These are phyloP conservation scores for Spea bombifrons DNA, from an alignment of 2,113 vertebrate genomes.

Conservation along the genomic window DNA sequence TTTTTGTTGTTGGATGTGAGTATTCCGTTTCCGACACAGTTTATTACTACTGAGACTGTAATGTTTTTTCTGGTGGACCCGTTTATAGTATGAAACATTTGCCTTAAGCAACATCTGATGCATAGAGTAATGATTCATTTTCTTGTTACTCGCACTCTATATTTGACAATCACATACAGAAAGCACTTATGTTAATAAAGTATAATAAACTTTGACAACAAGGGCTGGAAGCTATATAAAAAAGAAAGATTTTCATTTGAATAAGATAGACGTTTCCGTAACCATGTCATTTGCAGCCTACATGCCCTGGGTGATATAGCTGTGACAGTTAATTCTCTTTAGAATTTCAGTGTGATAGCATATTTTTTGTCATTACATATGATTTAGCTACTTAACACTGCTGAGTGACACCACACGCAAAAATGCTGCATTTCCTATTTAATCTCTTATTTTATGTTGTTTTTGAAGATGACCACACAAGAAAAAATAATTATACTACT, in stretches of 20 bases:
- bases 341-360: not conserved
- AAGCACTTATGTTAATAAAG: constrained; percentile 35
- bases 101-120: constrained; percentile 33
- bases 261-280: constrained; percentile 12
- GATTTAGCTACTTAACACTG: not conserved
- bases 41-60: constrained; percentile 27
- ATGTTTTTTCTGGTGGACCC: constrained; percentile 22
- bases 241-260: constrained; percentile 21
- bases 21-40: constrained; percentile 1
- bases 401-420: not conserved
- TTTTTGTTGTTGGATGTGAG: not conserved
- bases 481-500: too few relatives aligned
- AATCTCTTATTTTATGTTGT: not conserved
- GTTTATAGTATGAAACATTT: constrained; percentile 31
- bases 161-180: constrained; percentile 34
- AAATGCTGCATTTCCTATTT: not conserved
- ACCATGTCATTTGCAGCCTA: constrained; percentile 13
- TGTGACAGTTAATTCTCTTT: not conserved
- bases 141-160: constrained; percentile 7
- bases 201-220: constrained; percentile 34
- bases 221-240: constrained; percentile 27
- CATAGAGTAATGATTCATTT: constrained; percentile 16
- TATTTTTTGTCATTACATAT: not conserved
- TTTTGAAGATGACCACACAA: not conserved
- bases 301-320: constrained; percentile 1